Evolutionary conservation across 2,113 vertebrate genomes (phyloP).

Genomic region (Siniperca chuatsi): DNA sequence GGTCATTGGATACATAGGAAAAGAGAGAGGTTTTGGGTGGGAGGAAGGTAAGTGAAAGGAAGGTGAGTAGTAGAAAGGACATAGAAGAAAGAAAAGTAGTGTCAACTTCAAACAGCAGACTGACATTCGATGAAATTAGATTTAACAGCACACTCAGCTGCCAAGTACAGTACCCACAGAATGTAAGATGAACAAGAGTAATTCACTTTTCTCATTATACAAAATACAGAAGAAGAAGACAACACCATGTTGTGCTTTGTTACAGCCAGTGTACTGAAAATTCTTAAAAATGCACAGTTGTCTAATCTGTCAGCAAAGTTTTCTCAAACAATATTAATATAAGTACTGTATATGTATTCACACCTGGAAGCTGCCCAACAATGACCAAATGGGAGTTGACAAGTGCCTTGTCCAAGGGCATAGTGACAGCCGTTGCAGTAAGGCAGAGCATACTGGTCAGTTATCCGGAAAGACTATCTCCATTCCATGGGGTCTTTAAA

Average conservation of each 20-base stretch:
- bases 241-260: not conserved
- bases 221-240: not conserved
- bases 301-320: not conserved
- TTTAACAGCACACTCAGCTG: constrained; percentile 17
- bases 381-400: not conserved
- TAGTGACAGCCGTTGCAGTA: not conserved
- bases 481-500: not conserved
- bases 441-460: not conserved
- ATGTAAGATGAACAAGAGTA: not conserved
- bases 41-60: not conserved
- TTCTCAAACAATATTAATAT: not conserved
- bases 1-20: not conserved
- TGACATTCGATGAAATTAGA: not conserved
- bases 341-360: not conserved
- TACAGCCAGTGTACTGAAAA: not conserved
- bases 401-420: not conserved
- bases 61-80: not conserved
- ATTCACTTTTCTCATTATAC: not conserved
- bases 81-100: not conserved
- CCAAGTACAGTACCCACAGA: not conserved
- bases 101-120: not conserved
- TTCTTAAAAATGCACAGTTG: not conserved
- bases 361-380: not conserved
- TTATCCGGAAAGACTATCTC: not conserved
- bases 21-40: not conserved